phyloP scores from a whole-genome alignment of 30 jellyfish, hydroid and myxozoan genomes.

The Rhopilema esculentum region DNA sequence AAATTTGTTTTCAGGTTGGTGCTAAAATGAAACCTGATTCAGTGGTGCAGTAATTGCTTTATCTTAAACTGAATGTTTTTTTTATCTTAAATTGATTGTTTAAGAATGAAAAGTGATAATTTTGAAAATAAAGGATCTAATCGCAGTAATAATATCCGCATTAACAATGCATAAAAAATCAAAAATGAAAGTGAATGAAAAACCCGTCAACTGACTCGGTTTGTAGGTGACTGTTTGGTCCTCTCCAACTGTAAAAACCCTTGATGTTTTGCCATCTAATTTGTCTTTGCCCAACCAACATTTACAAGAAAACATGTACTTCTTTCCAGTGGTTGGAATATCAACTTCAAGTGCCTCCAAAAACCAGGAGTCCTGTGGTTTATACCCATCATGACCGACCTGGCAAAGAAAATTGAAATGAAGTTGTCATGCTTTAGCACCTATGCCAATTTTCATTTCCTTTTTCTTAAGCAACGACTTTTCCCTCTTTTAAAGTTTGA shows the following conservation, averaged over 20 bases:
- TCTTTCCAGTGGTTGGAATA: conserved; percentile 94
- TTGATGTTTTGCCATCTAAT: conserved; percentile 87
- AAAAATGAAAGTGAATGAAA: background rate
- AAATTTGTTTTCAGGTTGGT: too few relatives aligned
- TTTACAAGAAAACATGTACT: conserved; percentile 76
- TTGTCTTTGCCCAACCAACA: conserved; percentile 98
- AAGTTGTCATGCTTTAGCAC: too few relatives aligned
- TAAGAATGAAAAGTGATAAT: too few relatives aligned
- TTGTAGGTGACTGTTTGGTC: conserved; percentile 81
- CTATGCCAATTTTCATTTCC: too few relatives aligned
- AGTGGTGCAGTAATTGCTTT: too few relatives aligned
- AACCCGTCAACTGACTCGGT: conserved; percentile 69
- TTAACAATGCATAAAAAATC: background rate
- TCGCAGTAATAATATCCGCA: too few relatives aligned
- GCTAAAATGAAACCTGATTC: too few relatives aligned
- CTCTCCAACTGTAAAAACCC: conserved; percentile 87
- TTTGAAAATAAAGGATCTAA: too few relatives aligned
- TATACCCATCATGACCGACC: conserved; percentile 98
- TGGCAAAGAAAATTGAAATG: conserved; percentile 7
- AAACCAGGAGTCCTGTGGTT: conserved; percentile 94
- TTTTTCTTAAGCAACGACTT: too few relatives aligned
- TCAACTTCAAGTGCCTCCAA: conserved; percentile 81
- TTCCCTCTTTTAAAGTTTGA: too few relatives aligned
- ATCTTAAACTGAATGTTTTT: too few relatives aligned
- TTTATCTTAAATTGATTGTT: too few relatives aligned